phyloP scores from a whole-genome alignment of 2,113 vertebrate genomes.

The Noctilio leporinus region DNA sequence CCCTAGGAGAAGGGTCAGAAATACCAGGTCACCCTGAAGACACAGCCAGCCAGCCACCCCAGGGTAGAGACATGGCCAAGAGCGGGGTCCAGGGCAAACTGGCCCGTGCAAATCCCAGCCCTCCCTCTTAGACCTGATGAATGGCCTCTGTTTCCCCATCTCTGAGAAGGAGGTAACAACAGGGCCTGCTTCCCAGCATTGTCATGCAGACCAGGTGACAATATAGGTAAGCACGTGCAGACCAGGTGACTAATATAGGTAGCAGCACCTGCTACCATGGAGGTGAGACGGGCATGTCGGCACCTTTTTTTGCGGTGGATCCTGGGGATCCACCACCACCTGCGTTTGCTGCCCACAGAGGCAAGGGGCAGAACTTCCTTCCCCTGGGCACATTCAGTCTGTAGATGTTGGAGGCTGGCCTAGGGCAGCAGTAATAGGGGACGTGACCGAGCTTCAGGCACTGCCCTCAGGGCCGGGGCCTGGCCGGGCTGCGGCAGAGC shows the following conservation, averaged over 20 bases:
- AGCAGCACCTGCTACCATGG: background rate
- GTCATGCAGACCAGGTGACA: accelerated
- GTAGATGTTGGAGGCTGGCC: background rate
- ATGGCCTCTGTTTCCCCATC: background rate
- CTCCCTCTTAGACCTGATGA: background rate
- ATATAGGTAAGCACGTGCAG: too few relatives aligned
- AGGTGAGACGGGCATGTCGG: accelerated
- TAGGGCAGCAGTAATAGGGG: background rate
- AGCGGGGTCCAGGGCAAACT: background rate
- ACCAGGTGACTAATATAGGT: too few relatives aligned
- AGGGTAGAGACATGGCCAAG: background rate
- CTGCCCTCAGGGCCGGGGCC: too few relatives aligned
- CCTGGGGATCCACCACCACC: background rate
- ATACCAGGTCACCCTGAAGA: too few relatives aligned
- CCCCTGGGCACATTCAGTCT: accelerated
- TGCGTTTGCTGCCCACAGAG: accelerated
- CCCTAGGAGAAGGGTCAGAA: background rate
- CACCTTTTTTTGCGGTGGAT: accelerated
- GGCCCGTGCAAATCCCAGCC: background rate
- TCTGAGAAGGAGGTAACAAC: background rate
- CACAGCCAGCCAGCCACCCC: background rate
- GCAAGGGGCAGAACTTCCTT: too few relatives aligned
- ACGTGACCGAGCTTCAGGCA: background rate
- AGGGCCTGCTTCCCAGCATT: background rate
- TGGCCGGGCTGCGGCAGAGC: background rate